These are phyloP conservation scores for Pavo muticus DNA, from an alignment of 2,113 vertebrate species.

Conservation along the genomic window DNA sequence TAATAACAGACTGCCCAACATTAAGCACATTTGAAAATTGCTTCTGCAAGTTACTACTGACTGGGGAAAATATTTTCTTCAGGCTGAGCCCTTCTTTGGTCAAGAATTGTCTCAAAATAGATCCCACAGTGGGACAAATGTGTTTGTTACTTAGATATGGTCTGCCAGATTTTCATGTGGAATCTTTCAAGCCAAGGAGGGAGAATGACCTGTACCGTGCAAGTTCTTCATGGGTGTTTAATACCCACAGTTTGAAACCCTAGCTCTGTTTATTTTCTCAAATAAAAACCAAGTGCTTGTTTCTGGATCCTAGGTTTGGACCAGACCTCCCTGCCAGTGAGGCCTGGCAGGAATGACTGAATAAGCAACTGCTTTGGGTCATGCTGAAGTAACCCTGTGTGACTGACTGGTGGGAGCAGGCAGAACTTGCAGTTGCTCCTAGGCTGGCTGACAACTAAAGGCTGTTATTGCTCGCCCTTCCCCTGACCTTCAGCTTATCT, in stretches of 20 bases:
- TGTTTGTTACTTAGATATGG: slow-evolving; percentile 52
- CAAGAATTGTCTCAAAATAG: slow-evolving; percentile 62
- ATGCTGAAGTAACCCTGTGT: neutral
- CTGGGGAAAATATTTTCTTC: slow-evolving; percentile 32
- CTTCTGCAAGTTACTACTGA: slow-evolving; percentile 25
- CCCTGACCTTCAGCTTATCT: slow-evolving; percentile 29
- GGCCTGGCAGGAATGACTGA: slow-evolving; percentile 56
- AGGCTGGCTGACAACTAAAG: slow-evolving; percentile 36
- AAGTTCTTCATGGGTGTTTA: slow-evolving; percentile 46
- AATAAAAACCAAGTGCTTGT: slow-evolving; percentile 35
- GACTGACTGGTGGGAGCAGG: neutral
- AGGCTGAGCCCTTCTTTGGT: slow-evolving; percentile 22
- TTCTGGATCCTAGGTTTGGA: slow-evolving; percentile 64
- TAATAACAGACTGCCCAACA: neutral
- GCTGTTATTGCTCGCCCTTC: slow-evolving; percentile 23
- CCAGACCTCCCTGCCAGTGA: slow-evolving; percentile 61
- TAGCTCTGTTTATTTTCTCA: slow-evolving; percentile 64
- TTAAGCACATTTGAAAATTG: neutral
- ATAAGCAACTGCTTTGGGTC: slow-evolving; percentile 47
- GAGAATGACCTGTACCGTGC: slow-evolving; percentile 32
- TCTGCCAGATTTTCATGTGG: slow-evolving; percentile 58
- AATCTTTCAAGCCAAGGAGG: slow-evolving; percentile 37
- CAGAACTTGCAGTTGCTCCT: slow-evolving; percentile 48
- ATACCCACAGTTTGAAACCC: slow-evolving; percentile 60
- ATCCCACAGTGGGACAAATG: slow-evolving; percentile 50